These are phyloP conservation scores for Drosophila prolongata DNA, from an alignment of 2,888 invertebrate genomes.

Conservation along the genomic window DNA sequence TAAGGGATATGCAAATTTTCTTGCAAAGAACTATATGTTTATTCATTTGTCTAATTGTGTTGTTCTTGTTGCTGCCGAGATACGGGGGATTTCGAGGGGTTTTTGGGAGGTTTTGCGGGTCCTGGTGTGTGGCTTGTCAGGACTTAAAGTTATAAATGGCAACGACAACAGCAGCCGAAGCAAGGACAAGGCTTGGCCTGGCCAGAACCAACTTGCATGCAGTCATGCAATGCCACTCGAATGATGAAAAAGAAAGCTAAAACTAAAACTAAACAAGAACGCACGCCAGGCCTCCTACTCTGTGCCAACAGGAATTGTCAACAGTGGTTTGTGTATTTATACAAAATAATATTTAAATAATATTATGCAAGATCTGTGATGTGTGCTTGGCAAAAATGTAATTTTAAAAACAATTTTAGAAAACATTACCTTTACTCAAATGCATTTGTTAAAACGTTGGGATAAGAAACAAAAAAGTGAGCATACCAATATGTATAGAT, in stretches of 20 bases:
- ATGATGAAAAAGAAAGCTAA: conserved; percentile 31
- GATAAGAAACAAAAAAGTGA: too few relatives aligned
- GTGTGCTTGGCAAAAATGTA: not conserved
- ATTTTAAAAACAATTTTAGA: not conserved
- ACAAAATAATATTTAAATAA: conserved; percentile 36
- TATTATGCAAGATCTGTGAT: not conserved
- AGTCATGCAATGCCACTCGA: conserved; percentile 76
- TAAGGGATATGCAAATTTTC: conserved; percentile 56
- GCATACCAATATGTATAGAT: too few relatives aligned
- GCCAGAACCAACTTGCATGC: conserved; percentile 65
- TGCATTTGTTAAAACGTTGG: too few relatives aligned
- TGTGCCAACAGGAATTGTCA: conserved; percentile 41
- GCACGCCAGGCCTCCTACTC: conserved; percentile 52
- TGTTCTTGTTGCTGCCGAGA: conserved; percentile 28
- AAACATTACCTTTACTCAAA: too few relatives aligned
- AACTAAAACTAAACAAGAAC: conserved; percentile 60
- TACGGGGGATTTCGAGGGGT: not conserved
- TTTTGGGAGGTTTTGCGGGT: conserved; percentile 17
- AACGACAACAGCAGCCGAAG: conserved; percentile 52
- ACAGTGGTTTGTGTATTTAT: conserved; percentile 39
- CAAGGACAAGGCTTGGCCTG: conserved; percentile 64
- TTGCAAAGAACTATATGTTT: conserved; percentile 47
- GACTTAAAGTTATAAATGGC: conserved; percentile 62
- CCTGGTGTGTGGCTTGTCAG: conserved; percentile 60
- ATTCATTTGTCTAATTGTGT: conserved; percentile 77